phyloP scores from a whole-genome alignment of 2,797 vertebrate species.

The Platalea minor region DNA sequence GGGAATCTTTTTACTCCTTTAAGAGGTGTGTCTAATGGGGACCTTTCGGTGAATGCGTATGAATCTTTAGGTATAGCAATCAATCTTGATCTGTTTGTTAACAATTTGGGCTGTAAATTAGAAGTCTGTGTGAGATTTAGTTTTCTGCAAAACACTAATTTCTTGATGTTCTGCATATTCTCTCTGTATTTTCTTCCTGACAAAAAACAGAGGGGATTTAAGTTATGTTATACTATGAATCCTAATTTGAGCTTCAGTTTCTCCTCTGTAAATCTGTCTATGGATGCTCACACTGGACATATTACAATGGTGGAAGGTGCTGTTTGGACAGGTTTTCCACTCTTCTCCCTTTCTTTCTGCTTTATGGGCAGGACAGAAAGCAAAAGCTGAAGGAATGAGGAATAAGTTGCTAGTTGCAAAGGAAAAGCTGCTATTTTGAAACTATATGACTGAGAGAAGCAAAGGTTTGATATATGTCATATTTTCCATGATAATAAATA shows the following conservation, averaged over 20 bases:
- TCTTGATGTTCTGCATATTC: neutral
- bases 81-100: neutral
- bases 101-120: neutral
- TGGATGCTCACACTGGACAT: neutral
- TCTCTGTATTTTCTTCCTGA: constrained; percentile 30
- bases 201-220: neutral
- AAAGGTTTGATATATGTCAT: neutral
- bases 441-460: neutral
- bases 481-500: neutral
- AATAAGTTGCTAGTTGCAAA: neutral
- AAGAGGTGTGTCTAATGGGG: neutral
- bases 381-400: neutral
- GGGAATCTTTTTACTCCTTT: neutral
- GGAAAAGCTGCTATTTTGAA: neutral
- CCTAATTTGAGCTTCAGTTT: neutral
- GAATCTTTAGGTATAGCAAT: neutral
- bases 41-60: neutral
- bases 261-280: neutral
- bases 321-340: neutral
- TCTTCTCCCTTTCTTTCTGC: neutral
- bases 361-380: neutral
- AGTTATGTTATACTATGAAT: neutral
- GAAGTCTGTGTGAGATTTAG: neutral
- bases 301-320: neutral
- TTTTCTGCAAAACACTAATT: neutral